Evolutionary conservation across 2,797 vertebrate species (phyloP), one percentile per base, ranked within the genome.

Genomic region (Epinephelus malabaricus): DNA sequence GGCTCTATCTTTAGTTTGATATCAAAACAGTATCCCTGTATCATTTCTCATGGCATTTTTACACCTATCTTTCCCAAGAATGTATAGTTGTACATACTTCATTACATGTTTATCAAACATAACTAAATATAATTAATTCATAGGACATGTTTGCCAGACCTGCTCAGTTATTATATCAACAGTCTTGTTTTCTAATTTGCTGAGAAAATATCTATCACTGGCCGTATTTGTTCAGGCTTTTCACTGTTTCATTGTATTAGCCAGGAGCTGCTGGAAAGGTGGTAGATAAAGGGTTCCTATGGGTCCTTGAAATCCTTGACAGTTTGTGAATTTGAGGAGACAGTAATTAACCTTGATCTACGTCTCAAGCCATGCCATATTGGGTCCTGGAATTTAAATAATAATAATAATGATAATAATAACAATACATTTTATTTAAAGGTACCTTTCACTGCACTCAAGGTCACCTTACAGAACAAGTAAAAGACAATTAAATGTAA

Each of bases 161-260:
- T 38, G 34, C 46, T 67, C 30, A 38, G 15, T 69, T 61, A 14
- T 50, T 53, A 61, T 58, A 25, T 65, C 63, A 51, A 13, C 27
- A 50, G 15, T 34, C 38, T 19, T 62, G 27, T 51, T 73, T 17
- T 27, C 49, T 68, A 76, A 66, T 64, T 23, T 49, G 27, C 60
- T 85, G 86, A 81, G 83, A 86, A 84, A 78, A 82, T 49, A 80
- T 84, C 69, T 73, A 80, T 80, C 66, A 51, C 19, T 66, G 54
- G 45, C 55, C 50, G 40, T 46, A 53, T 63, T 40, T 6, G 56
- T 17, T 51, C 15, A 5, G 15, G 34, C 19, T 34, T 69, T 78
- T 85, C 38, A 25, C 25, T 55, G 51, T 49, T 81, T 11, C 10
- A 40, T 27, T 79, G 30, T 58, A 64, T 80, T 56, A 51, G 53